These are phyloP conservation scores for Anthonomus grandis DNA, from an alignment of 1,140 invertebrate species.

Conservation along the genomic window DNA sequence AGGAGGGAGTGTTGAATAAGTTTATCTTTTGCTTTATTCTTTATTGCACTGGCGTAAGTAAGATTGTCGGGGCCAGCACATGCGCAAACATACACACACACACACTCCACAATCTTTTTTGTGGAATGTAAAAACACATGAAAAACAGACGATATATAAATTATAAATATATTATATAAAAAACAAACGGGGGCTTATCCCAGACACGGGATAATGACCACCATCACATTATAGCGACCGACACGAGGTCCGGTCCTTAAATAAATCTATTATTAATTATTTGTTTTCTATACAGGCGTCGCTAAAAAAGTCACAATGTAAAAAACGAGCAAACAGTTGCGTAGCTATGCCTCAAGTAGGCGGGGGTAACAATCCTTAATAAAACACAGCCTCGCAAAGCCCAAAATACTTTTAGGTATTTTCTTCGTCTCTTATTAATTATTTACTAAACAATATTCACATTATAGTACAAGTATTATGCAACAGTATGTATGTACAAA, in stretches of 20 bases:
- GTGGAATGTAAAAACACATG: conserved; percentile 47
- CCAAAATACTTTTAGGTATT: conserved; percentile 48
- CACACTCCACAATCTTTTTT: conserved; percentile 40
- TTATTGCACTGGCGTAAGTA: conserved; percentile 46
- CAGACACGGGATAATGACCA: conserved; percentile 19
- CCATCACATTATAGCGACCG: conserved; percentile 48
- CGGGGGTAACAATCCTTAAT: conserved; percentile 47
- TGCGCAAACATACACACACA: conserved; percentile 40
- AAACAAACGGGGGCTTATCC: conserved; percentile 37
- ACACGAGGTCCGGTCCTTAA: conserved; percentile 37
- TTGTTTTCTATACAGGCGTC: conserved; percentile 38
- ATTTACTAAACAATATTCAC: conserved; percentile 44
- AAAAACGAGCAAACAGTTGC: conserved; percentile 41
- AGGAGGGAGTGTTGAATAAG: conserved; percentile 43
- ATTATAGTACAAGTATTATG: conserved; percentile 38
- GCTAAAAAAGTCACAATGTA: conserved; percentile 38
- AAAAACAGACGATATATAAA: conserved; percentile 48
- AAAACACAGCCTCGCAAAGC: conserved; percentile 49
- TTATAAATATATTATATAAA: conserved; percentile 48
- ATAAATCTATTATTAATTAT: conserved; percentile 34
- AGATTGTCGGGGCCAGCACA: conserved; percentile 40
- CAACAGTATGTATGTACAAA: conserved; percentile 47
- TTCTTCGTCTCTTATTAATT: conserved; percentile 37
- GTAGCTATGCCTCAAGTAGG: conserved; percentile 38
- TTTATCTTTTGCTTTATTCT: conserved; percentile 21